Conservation (phyloP, 2,888 invertebrate genomes). For the Orthonevra nobilis region DNA sequence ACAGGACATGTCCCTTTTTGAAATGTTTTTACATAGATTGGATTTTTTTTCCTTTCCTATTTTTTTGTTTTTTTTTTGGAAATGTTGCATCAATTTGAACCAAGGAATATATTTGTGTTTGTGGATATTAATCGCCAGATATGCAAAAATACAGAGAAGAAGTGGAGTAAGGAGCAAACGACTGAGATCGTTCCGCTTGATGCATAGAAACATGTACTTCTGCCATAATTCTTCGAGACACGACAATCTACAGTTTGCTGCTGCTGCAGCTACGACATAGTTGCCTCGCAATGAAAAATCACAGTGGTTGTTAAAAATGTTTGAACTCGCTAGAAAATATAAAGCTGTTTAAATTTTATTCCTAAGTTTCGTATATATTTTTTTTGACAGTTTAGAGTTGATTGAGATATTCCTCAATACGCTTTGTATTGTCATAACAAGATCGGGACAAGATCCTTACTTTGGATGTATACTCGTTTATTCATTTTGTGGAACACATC, state of each 20-base stretch:
- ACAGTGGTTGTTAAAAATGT: slow-evolving; percentile 1
- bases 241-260: slow-evolving; percentile 57
- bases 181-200: slow-evolving; percentile 47
- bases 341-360: too few species aligned
- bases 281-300: background rate
- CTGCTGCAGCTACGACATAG: slow-evolving; percentile 18
- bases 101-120: slow-evolving; percentile 27
- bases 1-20: slow-evolving; percentile 50
- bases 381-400: too few species aligned
- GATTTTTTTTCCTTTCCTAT: slow-evolving; percentile 7
- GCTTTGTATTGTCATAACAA: too few species aligned
- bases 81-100: slow-evolving; percentile 53
- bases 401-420: too few species aligned
- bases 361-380: too few species aligned
- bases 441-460: too few species aligned
- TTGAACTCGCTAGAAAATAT: background rate
- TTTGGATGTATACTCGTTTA: too few species aligned
- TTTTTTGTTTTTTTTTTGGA: slow-evolving; percentile 23
- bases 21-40: slow-evolving; percentile 52
- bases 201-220: slow-evolving; percentile 57
- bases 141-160: slow-evolving; percentile 53
- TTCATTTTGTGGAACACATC: too few species aligned
- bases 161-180: slow-evolving; percentile 15
- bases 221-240: slow-evolving; percentile 65
- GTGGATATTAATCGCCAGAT: slow-evolving; percentile 52